Evolutionary conservation across 2,797 vertebrate species (phyloP).

Genomic region (Hephaestus fuliginosus): DNA sequence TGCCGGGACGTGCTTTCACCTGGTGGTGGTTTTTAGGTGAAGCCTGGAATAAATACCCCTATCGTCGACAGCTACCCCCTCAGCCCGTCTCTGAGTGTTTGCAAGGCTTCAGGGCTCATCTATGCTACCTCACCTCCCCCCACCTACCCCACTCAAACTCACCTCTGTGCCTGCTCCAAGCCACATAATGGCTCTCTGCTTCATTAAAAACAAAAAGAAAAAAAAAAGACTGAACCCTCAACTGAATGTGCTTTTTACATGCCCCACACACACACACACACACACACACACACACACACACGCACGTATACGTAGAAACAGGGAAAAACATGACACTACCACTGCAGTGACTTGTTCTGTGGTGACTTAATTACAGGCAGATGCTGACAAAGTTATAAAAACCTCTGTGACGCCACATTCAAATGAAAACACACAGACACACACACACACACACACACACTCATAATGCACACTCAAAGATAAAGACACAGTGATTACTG

Average conservation of each 20-base stretch:
- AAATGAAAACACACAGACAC: constrained; percentile 30
- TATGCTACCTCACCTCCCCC: constrained; percentile 51
- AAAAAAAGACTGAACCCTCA: constrained; percentile 19
- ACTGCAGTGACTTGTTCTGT: constrained; percentile 81
- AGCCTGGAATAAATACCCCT: constrained; percentile 75
- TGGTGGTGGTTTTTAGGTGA: constrained; percentile 71
- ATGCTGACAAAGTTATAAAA: constrained; percentile 70
- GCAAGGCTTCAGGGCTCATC: constrained; percentile 68
- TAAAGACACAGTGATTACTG: constrained; percentile 1
- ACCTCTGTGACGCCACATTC: constrained; percentile 48
- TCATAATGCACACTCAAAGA: constrained; percentile 20
- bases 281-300: constrained; percentile 23
- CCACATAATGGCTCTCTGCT: constrained; percentile 77
- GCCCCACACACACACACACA: constrained; percentile 29
- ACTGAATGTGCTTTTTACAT: constrained; percentile 55
- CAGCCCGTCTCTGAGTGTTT: constrained; percentile 49
- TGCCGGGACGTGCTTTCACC: constrained; percentile 72
- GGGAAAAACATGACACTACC: constrained; percentile 22
- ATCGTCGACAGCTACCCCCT: constrained; percentile 48
- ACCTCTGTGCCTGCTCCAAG: constrained; percentile 57
- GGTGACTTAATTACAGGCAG: constrained; percentile 78
- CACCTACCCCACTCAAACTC: constrained; percentile 17
- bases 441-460: constrained; percentile 22
- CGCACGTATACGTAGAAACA: neutral
- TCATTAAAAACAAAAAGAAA: constrained; percentile 51